phyloP scores from a whole-genome alignment of 2,888 invertebrate genomes.

The Ichneumoninae sp. region DNA sequence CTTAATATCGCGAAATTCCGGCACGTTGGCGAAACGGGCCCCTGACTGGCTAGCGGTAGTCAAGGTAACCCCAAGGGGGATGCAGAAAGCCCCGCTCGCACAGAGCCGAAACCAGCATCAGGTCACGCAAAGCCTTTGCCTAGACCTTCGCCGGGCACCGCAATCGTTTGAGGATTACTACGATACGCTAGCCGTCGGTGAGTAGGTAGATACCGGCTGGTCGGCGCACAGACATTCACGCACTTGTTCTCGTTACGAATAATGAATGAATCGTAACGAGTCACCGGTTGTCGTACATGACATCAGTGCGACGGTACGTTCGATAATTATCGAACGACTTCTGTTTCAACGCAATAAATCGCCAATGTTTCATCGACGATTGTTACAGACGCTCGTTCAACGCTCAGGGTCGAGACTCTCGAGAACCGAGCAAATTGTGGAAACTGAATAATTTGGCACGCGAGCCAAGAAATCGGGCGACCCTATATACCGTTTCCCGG shows the following conservation, averaged over 20 bases:
- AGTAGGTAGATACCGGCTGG: background rate
- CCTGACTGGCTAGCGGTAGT: constrained; percentile 38
- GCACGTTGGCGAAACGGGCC: constrained; percentile 35
- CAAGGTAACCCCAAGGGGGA: constrained; percentile 43
- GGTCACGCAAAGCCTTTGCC: constrained; percentile 16
- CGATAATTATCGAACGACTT: constrained; percentile 27
- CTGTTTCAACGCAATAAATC: constrained; percentile 34
- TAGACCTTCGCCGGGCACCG: constrained; percentile 12
- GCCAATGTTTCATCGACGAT: constrained; percentile 40
- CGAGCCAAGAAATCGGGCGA: constrained; percentile 67
- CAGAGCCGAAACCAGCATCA: constrained; percentile 15
- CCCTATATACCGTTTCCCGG: constrained; percentile 44
- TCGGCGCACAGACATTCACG: background rate
- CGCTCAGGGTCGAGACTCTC: constrained; percentile 34
- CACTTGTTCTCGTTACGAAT: background rate
- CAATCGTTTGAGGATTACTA: constrained; percentile 27
- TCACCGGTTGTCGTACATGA: background rate
- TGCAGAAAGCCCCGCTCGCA: constrained; percentile 29
- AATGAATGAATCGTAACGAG: background rate
- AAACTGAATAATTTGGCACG: constrained; percentile 73
- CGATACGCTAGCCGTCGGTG: background rate
- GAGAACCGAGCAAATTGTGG: constrained; percentile 53
- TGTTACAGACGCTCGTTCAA: constrained; percentile 45
- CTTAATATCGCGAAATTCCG: constrained; percentile 60
- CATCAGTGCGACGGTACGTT: background rate